Percentiles rank a stretch among this genome's conserved stretches.
phyloP scores from a whole-genome alignment of 2,797 vertebrate genomes.

The Uromys caudimaculatus region DNA sequence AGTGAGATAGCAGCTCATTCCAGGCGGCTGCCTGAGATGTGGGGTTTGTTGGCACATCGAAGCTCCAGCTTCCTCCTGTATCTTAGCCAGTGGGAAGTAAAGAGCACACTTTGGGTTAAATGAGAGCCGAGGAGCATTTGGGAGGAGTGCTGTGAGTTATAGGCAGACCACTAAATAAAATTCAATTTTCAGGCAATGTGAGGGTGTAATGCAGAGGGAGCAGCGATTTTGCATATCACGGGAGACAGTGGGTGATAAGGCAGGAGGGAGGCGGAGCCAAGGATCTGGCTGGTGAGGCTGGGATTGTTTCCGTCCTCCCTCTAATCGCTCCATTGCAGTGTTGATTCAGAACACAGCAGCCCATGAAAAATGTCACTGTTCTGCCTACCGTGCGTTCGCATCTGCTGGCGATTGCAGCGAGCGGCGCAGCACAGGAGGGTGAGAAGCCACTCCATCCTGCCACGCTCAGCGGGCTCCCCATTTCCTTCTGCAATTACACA shows the following conservation, averaged over 20 bases:
- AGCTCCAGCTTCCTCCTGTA: slow-evolving; percentile 78
- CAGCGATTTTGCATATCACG: slow-evolving; percentile 88
- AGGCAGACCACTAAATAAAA: slow-evolving; percentile 87
- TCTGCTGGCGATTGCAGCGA: slow-evolving; percentile 86
- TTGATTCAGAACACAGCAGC: slow-evolving; percentile 87
- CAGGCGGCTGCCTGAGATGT: slow-evolving; percentile 60
- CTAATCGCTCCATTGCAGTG: slow-evolving; percentile 88
- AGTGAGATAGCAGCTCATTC: background rate
- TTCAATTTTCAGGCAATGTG: slow-evolving; percentile 88
- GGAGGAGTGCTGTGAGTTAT: slow-evolving; percentile 86
- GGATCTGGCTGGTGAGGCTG: slow-evolving; percentile 81
- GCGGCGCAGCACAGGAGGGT: slow-evolving; percentile 84
- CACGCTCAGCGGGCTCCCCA: slow-evolving; percentile 89
- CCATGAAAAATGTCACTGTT: slow-evolving; percentile 89
- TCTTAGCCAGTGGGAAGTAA: slow-evolving; percentile 82
- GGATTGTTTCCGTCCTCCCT: slow-evolving; percentile 84
- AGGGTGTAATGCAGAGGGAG: slow-evolving; percentile 82
- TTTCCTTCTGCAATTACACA: slow-evolving; percentile 91
- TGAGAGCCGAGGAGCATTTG: slow-evolving; percentile 83
- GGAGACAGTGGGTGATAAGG: slow-evolving; percentile 86
- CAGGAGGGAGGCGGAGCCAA: slow-evolving; percentile 79
- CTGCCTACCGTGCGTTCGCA: slow-evolving; percentile 84
- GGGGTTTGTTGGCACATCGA: slow-evolving; percentile 65
- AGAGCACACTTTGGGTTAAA: slow-evolving; percentile 85
- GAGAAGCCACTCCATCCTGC: slow-evolving; percentile 88